phyloP scores from a whole-genome alignment of 2,797 vertebrate species.

The Mormyrus hasselquistii region DNA sequence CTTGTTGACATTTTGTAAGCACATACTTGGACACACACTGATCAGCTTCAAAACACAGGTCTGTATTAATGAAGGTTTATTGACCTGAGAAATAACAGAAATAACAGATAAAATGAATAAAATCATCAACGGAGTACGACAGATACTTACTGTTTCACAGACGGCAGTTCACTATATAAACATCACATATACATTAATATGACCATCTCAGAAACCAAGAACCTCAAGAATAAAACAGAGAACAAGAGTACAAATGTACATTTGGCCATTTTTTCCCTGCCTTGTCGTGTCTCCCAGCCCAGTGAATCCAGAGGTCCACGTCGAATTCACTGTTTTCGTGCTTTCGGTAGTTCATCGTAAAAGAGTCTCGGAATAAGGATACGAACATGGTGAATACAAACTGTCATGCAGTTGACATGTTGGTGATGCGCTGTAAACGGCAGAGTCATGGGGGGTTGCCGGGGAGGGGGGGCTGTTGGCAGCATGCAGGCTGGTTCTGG shows the following conservation, averaged over 20 bases:
- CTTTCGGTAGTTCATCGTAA: slow-evolving; percentile 20
- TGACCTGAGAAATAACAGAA: slow-evolving; percentile 73
- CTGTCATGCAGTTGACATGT: slow-evolving; percentile 55
- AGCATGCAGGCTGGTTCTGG: slow-evolving; percentile 64
- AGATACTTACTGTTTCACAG: slow-evolving; percentile 55
- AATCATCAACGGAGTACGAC: slow-evolving; percentile 57
- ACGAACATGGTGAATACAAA: slow-evolving; percentile 28
- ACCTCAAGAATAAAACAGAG: slow-evolving; percentile 64
- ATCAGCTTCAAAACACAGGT: slow-evolving; percentile 6
- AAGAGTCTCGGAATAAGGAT: slow-evolving; percentile 32
- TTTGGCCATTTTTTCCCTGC: slow-evolving; percentile 68
- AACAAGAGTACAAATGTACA: slow-evolving; percentile 81
- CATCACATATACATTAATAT: slow-evolving; percentile 56
- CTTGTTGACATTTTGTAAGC: background rate
- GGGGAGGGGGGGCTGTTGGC: slow-evolving; percentile 45
- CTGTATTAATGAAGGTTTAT: slow-evolving; percentile 61
- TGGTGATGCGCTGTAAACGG: slow-evolving; percentile 50
- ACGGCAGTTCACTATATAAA: slow-evolving; percentile 65
- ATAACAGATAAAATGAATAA: slow-evolving; percentile 66
- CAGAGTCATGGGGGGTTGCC: background rate
- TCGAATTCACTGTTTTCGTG: slow-evolving; percentile 20
- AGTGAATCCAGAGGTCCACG: background rate
- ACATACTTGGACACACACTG: background rate
- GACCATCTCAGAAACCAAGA: slow-evolving; percentile 55
- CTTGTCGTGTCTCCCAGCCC: slow-evolving; percentile 23